These are phyloP conservation scores for Bombus vancouverensis DNA, from an alignment of 1,140 invertebrate species.

Conservation along the genomic window DNA sequence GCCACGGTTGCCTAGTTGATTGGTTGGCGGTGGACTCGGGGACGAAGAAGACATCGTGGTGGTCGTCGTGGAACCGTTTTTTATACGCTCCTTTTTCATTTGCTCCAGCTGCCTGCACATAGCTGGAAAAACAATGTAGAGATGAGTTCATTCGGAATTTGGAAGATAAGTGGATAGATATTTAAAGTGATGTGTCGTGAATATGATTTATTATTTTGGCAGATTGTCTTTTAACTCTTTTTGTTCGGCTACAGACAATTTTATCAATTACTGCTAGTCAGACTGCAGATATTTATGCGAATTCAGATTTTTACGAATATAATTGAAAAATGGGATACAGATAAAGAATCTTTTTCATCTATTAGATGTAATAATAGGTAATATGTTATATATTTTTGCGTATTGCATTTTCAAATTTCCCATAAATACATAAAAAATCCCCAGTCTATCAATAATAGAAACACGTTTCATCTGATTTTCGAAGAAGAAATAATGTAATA, in stretches of 20 bases:
- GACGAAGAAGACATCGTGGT: conserved; percentile 67
- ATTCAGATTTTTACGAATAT: no score
- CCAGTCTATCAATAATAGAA: no score
- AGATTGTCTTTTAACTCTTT: not conserved
- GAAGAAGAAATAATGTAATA: not conserved
- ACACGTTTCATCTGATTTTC: no score
- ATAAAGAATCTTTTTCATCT: no score
- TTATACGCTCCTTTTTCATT: conserved; percentile 88
- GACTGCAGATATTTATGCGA: no score
- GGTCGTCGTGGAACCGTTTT: conserved; percentile 80
- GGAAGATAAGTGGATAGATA: not conserved
- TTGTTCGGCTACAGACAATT: not conserved
- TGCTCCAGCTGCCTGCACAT: conserved; percentile 90
- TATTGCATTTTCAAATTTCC: no score
- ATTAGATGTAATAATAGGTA: no score
- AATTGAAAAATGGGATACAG: no score
- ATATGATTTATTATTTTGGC: not conserved
- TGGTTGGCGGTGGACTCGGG: conserved; percentile 70
- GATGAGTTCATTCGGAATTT: not conserved
- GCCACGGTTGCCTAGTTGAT: conserved; percentile 61
- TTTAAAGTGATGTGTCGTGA: not conserved
- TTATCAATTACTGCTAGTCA: not conserved
- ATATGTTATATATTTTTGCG: no score
- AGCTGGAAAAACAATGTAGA: conserved; percentile 79
- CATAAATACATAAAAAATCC: no score